phyloP scores from a whole-genome alignment of 1,140 invertebrate species.

The Littorina saxatilis region DNA sequence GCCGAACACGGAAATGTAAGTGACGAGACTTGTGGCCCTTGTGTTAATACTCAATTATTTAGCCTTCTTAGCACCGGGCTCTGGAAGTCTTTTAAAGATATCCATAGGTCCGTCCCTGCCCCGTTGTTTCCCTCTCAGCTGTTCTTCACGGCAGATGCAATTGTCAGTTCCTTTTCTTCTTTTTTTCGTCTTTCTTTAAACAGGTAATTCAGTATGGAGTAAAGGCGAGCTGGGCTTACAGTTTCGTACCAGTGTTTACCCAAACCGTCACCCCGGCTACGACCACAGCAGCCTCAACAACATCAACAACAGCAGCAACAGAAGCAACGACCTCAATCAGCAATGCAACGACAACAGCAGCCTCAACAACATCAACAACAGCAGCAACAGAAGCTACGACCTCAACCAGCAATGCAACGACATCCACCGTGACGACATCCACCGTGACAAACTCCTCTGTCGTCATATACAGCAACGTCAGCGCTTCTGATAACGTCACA shows the following conservation, averaged over 20 bases:
- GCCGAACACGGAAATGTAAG: too few species aligned
- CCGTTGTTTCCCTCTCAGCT: too few species aligned
- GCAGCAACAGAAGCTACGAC: too few species aligned
- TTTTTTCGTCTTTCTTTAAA: not conserved
- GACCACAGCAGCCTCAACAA: not conserved
- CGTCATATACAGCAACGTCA: not conserved
- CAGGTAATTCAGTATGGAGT: slow-evolving; percentile 19
- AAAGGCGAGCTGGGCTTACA: slow-evolving; percentile 1
- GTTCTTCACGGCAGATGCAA: not conserved
- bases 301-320: slow-evolving; percentile 11
- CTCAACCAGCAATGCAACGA: not conserved
- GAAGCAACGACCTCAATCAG: not conserved
- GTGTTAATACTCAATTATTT: too few species aligned
- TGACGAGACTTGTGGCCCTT: too few species aligned
- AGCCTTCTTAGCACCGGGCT: too few species aligned
- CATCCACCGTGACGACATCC: too few species aligned
- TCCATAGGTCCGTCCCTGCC: too few species aligned
- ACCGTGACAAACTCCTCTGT: not conserved
- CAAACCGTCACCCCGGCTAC: not conserved
- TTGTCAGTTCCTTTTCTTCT: not conserved
- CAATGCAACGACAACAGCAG: not conserved
- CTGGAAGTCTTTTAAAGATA: too few species aligned
- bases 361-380: too few species aligned
- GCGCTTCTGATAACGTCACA: not conserved
- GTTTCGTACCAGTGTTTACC: slow-evolving; percentile 14